Evolutionary conservation across 1,140 invertebrate genomes (phyloP), one percentile per base, ranked within the genome.

Genomic region (Ceratoteleas bidentatus): DNA sequence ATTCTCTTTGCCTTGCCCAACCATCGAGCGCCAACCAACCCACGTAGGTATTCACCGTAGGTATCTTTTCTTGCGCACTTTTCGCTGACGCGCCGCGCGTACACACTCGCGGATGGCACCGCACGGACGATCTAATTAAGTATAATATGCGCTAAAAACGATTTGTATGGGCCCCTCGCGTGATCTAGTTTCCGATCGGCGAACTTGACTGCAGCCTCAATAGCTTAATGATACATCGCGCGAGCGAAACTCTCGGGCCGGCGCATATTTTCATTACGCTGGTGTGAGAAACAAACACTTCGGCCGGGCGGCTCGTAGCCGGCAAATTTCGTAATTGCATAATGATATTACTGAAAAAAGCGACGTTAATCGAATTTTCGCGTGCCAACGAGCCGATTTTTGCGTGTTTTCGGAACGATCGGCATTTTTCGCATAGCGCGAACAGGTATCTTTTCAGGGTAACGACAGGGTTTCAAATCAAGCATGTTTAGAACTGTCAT

Each of bases 1-100:
- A 89, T 89, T 90, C 85, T 87, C 86, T 86, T 85, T 85, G 79
- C 80, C 87, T 88, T 86, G 85, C 76, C 86, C 81, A 87, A 85
- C 84, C 85, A 77, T 79, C 82, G 77, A 84, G 81, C 85, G 60
- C 85, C 74, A 76, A 74, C 70, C 76, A 82, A 78, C 75, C 73
- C 76, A 82, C 81, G 76, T 83, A 78, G 74, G 72, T 78, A 81
- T 81, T 78, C 74, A 69, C 68, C 49, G 64, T 80, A 78, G 73
- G 73, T 76, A 76, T 62, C 66, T 68, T 61, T 74, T 70, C 60
- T 75, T 68, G 72, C 73, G 66, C 62, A 74, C 75, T 77, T 82
- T 75, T 74, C 80, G 56, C 68, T 79, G 83, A 68, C 72, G 73
- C 72, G 16, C 66, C 65, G 56, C 43, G 11, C 49, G 64, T 60